Conservation (phyloP, 2,113 vertebrate genomes). For the Antennarius striatus region DNA sequence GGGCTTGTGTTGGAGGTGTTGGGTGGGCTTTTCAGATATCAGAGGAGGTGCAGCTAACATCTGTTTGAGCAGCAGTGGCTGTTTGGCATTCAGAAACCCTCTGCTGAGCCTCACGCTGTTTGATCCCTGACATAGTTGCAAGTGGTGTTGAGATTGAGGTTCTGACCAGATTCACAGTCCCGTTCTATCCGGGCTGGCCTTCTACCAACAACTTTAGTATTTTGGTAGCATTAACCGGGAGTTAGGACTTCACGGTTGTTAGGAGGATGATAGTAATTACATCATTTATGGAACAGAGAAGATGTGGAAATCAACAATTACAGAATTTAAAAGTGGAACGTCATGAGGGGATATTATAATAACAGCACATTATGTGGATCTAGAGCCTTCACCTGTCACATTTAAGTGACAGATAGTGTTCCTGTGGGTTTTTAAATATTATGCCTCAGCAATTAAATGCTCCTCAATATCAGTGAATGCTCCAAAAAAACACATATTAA, state of each 20-base stretch:
- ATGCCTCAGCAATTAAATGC: background rate
- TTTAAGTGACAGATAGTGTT: conserved; percentile 9
- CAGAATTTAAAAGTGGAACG: background rate
- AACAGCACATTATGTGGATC: conserved; percentile 10
- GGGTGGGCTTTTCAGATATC: conserved; percentile 56
- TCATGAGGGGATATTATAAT: conserved; percentile 22
- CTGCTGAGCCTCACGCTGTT: conserved; percentile 51
- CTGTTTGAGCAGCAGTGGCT: conserved; percentile 68
- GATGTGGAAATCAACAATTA: conserved; percentile 34
- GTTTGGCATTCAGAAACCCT: conserved; percentile 65
- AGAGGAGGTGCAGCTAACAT: conserved; percentile 62
- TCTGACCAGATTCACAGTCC: conserved; percentile 44
- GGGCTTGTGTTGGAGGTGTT: conserved; percentile 43
- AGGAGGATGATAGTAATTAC: conserved; percentile 40
- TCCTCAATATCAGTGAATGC: background rate
- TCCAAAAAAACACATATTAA: conserved; percentile 13
- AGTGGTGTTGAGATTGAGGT: conserved; percentile 43
- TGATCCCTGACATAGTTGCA: conserved; percentile 65
- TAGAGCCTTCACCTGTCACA: conserved; percentile 11
- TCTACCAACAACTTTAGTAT: conserved; percentile 35
- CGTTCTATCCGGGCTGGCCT: conserved; percentile 33
- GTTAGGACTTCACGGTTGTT: conserved; percentile 21
- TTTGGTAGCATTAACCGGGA: conserved; percentile 24
- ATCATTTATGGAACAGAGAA: conserved; percentile 14
- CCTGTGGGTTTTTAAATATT: conserved; percentile 8